phyloP scores from a whole-genome alignment of 2,797 vertebrate genomes.

The Pantherophis vulpinus region DNA sequence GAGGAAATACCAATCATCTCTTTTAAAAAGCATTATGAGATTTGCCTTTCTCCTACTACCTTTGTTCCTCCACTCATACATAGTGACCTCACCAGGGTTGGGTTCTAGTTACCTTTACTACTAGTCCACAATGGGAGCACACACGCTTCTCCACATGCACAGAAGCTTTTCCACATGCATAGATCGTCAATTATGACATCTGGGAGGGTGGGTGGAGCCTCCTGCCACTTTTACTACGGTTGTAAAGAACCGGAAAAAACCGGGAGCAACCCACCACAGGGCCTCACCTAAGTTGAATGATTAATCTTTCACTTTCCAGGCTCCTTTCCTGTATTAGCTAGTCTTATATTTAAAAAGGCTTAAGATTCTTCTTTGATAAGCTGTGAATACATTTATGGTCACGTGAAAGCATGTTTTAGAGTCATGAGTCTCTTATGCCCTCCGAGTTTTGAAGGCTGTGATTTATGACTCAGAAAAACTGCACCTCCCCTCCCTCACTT shows the following conservation, averaged over 20 bases:
- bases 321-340: background rate
- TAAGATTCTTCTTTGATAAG: background rate
- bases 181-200: no score
- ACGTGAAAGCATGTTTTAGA: background rate
- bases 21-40: background rate
- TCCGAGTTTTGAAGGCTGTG: background rate
- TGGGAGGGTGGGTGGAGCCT: no score
- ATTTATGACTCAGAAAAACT: background rate
- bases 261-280: background rate
- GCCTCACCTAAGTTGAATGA: background rate
- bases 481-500: background rate
- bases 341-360: background rate
- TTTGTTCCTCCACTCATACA: background rate
- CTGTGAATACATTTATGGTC: background rate
- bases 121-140: no score
- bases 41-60: background rate
- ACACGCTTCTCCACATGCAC: no score
- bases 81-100: background rate
- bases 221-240: no score
- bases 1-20: background rate
- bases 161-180: no score
- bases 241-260: no score
- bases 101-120: no score
- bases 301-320: background rate
- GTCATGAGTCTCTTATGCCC: background rate